These are phyloP conservation scores for Lepidochrysops patricia DNA, from an alignment of 2,888 invertebrate species.

Conservation along the genomic window DNA sequence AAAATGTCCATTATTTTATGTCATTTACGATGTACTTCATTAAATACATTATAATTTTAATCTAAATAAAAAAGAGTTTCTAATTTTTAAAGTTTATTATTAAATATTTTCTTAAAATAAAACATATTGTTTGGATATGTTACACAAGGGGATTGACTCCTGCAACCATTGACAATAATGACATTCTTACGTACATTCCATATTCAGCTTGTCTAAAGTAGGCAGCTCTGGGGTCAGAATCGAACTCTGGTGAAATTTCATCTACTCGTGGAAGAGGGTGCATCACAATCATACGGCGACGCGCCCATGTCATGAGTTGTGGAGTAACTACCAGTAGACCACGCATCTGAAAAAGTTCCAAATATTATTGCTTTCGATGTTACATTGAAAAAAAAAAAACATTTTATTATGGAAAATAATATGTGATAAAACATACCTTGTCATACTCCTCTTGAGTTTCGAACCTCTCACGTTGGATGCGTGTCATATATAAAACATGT, in stretches of 20 bases:
- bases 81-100: background rate
- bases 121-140: conserved; percentile 11
- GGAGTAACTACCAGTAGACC: conserved; percentile 94
- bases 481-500: conserved; percentile 98
- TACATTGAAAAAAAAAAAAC: background rate
- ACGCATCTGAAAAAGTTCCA: conserved; percentile 79
- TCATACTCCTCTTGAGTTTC: conserved; percentile 87
- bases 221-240: conserved; percentile 96
- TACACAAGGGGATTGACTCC: conserved; percentile 72
- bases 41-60: background rate
- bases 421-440: conserved; percentile 70
- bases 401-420: background rate
- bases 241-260: conserved; percentile 96
- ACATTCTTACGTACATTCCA: conserved; percentile 99
- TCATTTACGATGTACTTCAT: background rate
- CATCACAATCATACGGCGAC: conserved; percentile 95
- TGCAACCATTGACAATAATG: conserved; percentile 92
- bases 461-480: conserved; percentile 97
- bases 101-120: background rate
- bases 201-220: conserved; percentile 99
- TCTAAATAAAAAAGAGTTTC: background rate
- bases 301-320: conserved; percentile 94
- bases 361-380: no score
- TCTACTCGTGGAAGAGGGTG: conserved; percentile 96
- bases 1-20: background rate